Evolutionary conservation across 1,140 invertebrate species (phyloP).

Genomic region (Papilio glaucus): DNA sequence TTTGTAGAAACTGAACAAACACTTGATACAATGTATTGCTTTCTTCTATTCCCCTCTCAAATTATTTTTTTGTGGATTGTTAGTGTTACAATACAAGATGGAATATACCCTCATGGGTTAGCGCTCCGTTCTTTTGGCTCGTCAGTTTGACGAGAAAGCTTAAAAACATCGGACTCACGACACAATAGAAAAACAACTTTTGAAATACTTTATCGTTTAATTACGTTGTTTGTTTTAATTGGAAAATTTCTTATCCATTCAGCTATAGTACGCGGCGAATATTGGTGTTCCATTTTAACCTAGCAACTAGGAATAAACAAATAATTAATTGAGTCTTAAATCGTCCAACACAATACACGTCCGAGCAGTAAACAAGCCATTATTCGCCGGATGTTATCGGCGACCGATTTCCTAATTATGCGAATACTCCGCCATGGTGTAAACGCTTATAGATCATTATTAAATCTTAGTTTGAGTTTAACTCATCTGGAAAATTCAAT

Average conservation of each 20-base stretch:
- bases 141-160: no score
- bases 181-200: no score
- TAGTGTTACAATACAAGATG: neutral
- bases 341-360: neutral
- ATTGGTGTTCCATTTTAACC: neutral
- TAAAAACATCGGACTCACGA: no score
- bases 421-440: neutral
- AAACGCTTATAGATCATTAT: neutral
- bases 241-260: no score
- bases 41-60: neutral
- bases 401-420: neutral
- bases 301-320: neutral
- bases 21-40: neutral
- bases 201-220: no score
- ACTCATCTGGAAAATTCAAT: neutral
- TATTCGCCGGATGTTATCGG: conserved; percentile 16
- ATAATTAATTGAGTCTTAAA: conserved; percentile 10
- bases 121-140: no score
- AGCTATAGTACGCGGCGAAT: no score
- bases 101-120: no score
- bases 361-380: conserved; percentile 9
- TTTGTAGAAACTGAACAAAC: neutral
- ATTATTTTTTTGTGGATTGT: neutral
- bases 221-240: no score
- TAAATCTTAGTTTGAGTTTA: neutral